Base-by-base conservation (phyloP, 1,140 invertebrate species). In the Eupristina koningsbergeri region DNA sequence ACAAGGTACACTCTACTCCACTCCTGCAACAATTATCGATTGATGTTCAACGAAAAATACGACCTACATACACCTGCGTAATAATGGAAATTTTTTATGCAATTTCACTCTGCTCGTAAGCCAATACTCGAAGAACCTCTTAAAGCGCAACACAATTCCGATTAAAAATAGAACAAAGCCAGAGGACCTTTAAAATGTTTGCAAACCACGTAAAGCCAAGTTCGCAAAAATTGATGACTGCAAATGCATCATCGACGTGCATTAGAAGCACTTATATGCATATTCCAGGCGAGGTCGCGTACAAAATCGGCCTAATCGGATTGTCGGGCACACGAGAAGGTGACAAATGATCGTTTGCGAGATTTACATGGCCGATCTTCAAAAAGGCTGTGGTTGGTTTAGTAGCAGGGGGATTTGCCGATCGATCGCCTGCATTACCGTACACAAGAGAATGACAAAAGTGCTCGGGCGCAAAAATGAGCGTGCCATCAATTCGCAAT, bases 331-430 rank as follows among this genome's bases (percentile, higher is more conserved):
- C 17, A 36, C 39, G 39, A 76, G 45, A 74, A 36, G 75, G 45
- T 15, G 58, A 78, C 76, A 64, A 78, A 78, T 31, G 76, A 78
- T 64, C 45, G 61, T 78, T 63, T 17, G 53, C 36, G 39, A 78
- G 53, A 64, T 78, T 64, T 64, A 78, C 76, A 19, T 8, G 41
- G 78, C 41, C 78, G 36, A 78, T 78, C 39, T 64, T 78, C 34
- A 50, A 36, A 45, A 31, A n/a, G 41, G 45, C 41, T 50, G 50
- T 69, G n/a, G n/a, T 45, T n/a, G 39, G 5, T 6, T 39, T 58
- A 78, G 64, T 78, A 78, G 36, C 58, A 6, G 15, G n/a, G 53
- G 53, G 47, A 64, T 67, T 45, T 47, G 58, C 9, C 6, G 53
- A 64, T 41, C 58, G 76, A 78, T 64, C 36, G 41, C 64, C 26